Base-by-base conservation (phyloP, 2,113 vertebrate genomes). In the Marcusenius ussheri region DNA sequence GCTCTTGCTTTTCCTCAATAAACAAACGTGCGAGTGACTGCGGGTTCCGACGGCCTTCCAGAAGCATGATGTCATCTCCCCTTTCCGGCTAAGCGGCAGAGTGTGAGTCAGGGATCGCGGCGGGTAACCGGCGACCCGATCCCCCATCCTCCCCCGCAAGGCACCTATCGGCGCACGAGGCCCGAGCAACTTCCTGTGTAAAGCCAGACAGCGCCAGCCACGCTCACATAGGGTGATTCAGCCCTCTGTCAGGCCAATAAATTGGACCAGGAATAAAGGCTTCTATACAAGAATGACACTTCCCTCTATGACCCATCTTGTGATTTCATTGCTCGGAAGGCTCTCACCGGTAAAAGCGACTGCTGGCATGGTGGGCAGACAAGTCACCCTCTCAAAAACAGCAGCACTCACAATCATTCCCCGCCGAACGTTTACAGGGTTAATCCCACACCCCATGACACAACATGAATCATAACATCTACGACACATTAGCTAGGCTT, bases 141-240 rank as follows among this genome's bases (percentile, higher is more conserved):
- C 42, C 62, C 13, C 62, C 74, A 47, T 2, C 83, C 21, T 11
- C 80, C 49, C 51, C 83, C 39, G 45, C 56, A 56, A 86, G 70
- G 46, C 58, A n/a, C 83, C 80, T 56, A 90, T 49, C 80, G 10
- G 51, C 89, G 1, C 89, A 46, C 39, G 83, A 83, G 53, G 39
- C 27, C n/a, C 19, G 5, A 46, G 84, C 80, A 62, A 83, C 83
- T 56, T 86, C 51, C 83, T 50, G 89, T 53, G 83, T n/a, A 13
- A 49, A 83, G 50, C 88, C 39, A 83, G 74, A 89, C 89, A 84
- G 31, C 50, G 17, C 80, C 83, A 51, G 74, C 53, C 77, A 27
- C 47, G 83, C 53, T 46, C 89, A 86, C 49, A 90, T 24, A 10
- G 45, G 58, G 89, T 90, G 89, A 90, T 85, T 90, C 80, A 90